Evolutionary conservation across 2,797 vertebrate species (phyloP).

Genomic region (Novumbra hubbsi): DNA sequence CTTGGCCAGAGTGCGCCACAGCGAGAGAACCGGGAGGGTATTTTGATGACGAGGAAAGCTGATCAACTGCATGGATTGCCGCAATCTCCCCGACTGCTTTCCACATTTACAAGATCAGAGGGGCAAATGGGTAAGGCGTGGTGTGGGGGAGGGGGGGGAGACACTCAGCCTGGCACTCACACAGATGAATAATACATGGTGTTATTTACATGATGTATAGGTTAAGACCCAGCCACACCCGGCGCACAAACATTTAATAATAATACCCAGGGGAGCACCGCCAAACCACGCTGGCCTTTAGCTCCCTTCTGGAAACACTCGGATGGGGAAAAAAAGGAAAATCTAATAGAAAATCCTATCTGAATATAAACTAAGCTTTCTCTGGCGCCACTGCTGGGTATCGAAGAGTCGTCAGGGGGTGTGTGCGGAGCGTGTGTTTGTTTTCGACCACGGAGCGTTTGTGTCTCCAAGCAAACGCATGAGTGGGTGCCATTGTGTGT

Average conservation of each 20-base stretch:
- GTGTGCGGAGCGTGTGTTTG: slow-evolving; percentile 39
- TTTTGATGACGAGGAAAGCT: slow-evolving; percentile 58
- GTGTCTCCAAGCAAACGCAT: neutral
- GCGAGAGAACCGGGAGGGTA: slow-evolving; percentile 53
- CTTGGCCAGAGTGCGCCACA: slow-evolving; percentile 48
- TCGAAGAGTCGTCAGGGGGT: slow-evolving; percentile 38
- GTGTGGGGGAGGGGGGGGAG: slow-evolving; percentile 30
- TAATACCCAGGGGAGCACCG: slow-evolving; percentile 57
- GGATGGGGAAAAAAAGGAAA: slow-evolving; percentile 53
- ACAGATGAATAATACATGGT: slow-evolving; percentile 77
- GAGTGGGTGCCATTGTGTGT: neutral
- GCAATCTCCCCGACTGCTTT: slow-evolving; percentile 57
- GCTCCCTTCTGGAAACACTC: slow-evolving; percentile 60
- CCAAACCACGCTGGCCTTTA: slow-evolving; percentile 30
- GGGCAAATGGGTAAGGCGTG: slow-evolving; percentile 41
- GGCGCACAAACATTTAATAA: slow-evolving; percentile 64
- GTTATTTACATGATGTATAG: slow-evolving; percentile 75
- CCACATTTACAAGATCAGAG: slow-evolving; percentile 70
- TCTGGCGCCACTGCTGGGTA: slow-evolving; percentile 47
- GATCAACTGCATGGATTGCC: slow-evolving; percentile 71
- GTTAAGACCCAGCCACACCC: slow-evolving; percentile 66
- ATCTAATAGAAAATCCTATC: slow-evolving; percentile 78
- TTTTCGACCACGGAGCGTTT: neutral
- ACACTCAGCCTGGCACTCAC: slow-evolving; percentile 16
- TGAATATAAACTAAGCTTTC: slow-evolving; percentile 74